Evolutionary conservation across 2,113 vertebrate species (phyloP).

Genomic region (Rhea americana): DNA sequence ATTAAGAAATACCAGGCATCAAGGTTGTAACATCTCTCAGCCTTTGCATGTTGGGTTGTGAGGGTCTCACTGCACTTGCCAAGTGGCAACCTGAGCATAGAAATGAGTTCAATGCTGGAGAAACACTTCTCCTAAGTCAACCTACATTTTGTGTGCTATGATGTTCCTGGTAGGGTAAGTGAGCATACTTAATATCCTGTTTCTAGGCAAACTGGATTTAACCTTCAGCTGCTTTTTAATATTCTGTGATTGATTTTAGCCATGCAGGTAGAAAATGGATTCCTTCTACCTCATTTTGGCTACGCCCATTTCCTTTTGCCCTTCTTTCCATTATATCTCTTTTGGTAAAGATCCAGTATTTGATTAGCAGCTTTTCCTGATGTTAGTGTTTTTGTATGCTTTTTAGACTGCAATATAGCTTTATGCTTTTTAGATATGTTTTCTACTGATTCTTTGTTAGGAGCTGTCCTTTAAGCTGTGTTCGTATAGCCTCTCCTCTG

Average conservation of each 20-base stretch:
- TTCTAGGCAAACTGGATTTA: not conserved
- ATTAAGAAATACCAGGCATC: not conserved
- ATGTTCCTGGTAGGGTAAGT: not conserved
- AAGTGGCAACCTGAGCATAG: not conserved
- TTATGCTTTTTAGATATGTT: not conserved
- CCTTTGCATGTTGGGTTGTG: not conserved
- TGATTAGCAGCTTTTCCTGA: not conserved
- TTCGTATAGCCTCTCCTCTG: not conserved
- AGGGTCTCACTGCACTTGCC: not conserved
- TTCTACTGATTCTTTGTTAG: not conserved
- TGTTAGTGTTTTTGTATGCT: accelerated
- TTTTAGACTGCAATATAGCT: not conserved
- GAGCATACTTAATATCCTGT: not conserved
- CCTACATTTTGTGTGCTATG: not conserved
- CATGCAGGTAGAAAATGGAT: not conserved
- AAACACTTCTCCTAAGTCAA: not conserved
- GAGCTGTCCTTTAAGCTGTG: not conserved
- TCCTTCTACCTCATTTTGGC: not conserved
- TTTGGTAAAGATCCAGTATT: not conserved
- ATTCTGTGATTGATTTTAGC: not conserved
- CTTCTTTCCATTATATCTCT: not conserved
- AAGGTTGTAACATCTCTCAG: not conserved
- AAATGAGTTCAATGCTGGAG: not conserved
- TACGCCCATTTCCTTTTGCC: not conserved
- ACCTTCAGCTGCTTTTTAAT: not conserved